Base-by-base conservation (phyloP, 2,113 vertebrate species). In the Callopanchax toddi region DNA sequence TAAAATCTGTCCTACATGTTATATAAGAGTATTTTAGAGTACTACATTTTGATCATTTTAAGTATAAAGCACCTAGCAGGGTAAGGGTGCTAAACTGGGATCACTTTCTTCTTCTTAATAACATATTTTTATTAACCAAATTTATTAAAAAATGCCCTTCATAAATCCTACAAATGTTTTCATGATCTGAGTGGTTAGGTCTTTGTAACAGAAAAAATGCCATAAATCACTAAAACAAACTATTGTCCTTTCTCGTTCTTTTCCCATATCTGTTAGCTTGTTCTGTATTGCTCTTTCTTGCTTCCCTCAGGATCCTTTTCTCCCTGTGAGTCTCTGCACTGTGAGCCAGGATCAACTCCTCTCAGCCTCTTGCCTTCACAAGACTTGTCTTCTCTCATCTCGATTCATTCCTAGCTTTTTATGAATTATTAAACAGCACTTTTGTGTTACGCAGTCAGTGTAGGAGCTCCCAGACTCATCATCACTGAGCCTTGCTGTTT, bases 381-480 rank as follows among this genome's bases (percentile, higher is more conserved):
- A 79, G 58, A 77, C 86, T 80, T 77, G 59, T 74, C 74, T 82
- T 85, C 60, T 74, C 69, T 81, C 67, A 76, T 86, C 71, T 74
- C 50, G 26, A 78, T 81, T 82, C 81, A 77, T 82, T 71, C 74
- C 80, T 79, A 25, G 63, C 76, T 84, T 86, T 82, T 71, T 78
- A 89, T 91, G 82, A 89, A 91, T 89, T 88, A 88, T 89, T 89
- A 79, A 89, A 74, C 62, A 76, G 76, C 74, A 82, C 79, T 87
- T 63, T 83, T 83, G 71, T 67, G 81, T 82, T 86, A 75, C 64
- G 37, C 67, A 64, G 76, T 46, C 56, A 66, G 80, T 79, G 80
- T 65, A 73, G 74, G 76, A 76, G 82, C 77, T 78, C 72, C 81
- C 63, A 66, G 66, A 81, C 79, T 78, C 59, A 67, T 83, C 77